Percentiles rank a stretch among this genome's conserved stretches.
Evolutionary conservation across 92 coral and sea anemone genomes (phyloP).

Genomic region (Porites cylindrica): DNA sequence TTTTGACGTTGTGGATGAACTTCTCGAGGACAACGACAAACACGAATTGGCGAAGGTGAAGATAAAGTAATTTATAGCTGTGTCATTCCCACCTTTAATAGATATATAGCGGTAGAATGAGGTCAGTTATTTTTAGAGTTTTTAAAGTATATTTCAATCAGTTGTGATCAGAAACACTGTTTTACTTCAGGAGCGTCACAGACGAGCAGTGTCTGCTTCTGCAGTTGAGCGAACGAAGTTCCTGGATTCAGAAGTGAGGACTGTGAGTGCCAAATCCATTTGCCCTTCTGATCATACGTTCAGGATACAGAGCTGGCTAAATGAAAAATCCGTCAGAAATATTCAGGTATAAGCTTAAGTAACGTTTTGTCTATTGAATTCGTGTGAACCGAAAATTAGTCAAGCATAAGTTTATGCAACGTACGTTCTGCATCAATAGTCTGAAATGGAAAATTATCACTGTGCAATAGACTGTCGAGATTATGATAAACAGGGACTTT

Average conservation of each 20-base stretch:
- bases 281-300: conserved; percentile 79
- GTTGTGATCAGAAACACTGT: not conserved
- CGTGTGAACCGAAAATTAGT: not conserved
- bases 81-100: not conserved
- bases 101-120: not conserved
- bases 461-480: no score
- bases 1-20: conserved; percentile 80
- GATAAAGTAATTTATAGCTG: not conserved
- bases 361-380: not conserved
- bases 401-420: no score
- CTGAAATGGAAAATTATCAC: no score
- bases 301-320: conserved; percentile 92
- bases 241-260: conserved; percentile 23
- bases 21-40: conserved; percentile 71
- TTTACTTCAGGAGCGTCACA: conserved; percentile 36
- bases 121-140: not conserved
- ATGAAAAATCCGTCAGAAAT: conserved; percentile 87
- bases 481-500: no score
- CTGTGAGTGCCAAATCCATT: conserved; percentile 24
- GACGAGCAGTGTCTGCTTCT: conserved; percentile 70
- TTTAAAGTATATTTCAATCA: not conserved
- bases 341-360: conserved; percentile 74
- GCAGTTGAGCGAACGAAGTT: conserved; percentile 29
- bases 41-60: conserved; percentile 63
- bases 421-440: not conserved